Base-by-base conservation (phyloP, 35 echinoderm and acorn worm species). In the Strongylocentrotus purpuratus region DNA sequence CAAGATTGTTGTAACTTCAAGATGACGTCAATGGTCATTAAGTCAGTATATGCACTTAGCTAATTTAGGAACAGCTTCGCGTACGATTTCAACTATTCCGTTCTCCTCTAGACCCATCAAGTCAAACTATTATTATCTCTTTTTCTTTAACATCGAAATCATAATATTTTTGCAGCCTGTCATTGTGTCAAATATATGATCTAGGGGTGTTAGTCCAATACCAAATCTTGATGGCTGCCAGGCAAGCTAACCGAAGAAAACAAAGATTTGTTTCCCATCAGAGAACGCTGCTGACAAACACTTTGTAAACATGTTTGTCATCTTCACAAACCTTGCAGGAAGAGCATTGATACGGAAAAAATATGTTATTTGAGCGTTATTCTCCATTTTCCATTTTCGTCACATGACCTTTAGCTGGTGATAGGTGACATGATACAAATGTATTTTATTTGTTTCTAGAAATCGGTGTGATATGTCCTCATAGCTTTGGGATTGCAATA, bases 241-340 rank as follows among this genome's bases (percentile, higher is more conserved):
- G 65, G 22, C 65, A 28, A 9, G 22, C 65, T 7, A 78, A 78
- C 28, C 18, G 6, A 78, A 28, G 22, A 78, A 78, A 78, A 78
- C 7, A 59, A 78, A 78, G 61, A 78, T 78, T n/a, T 78, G 65
- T n/a, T 78, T 78, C 28, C 65, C 65, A n/a, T 78, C 65, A 78
- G 22, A 78, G 25, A 22, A 3, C 7, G 6, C 7, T 78, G n/a
- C 20, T 78, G 65, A 78, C 65, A 18, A n/a, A 78, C 4, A 78
- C 65, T 78, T 78, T 78, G 65, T 78, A 78, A 78, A 78, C 65
- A 78, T 78, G 65, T 78, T 78, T 78, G 65, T 22, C 65, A 78
- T 78, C 65, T 78, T 22, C n/a, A 78, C 65, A 78, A 78, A 78
- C 7, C 20, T 78, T 78, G 7, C 7, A 18, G 20, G 65, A 78